Evolutionary conservation across 1,140 invertebrate genomes (phyloP), one percentile per base, ranked within the genome.

Genomic region (Drosophila sproati): DNA sequence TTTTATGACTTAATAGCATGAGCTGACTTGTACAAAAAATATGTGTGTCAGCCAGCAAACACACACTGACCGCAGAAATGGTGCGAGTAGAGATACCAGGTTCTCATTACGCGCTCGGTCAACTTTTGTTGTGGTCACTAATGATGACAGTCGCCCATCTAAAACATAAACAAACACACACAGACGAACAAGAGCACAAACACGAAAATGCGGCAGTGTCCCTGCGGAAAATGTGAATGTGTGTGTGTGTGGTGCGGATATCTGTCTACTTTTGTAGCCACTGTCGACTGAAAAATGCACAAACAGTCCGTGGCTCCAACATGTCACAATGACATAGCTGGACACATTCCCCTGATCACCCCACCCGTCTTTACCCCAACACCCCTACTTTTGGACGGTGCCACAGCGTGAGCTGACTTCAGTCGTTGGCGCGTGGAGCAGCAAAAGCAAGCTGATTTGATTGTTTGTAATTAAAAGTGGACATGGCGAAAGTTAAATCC

Each of bases 381-480:
- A 34, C 39, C n/a, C 5, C 29, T 20, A 41, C 5, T 32, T 4
- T 45, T 48, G 45, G n/a, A 3, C 8, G 29, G 8, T 28, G n/a
- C 4, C 32, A 48, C 50, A 51, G 39, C 29, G 55, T 52, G 54
- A 20, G 28, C 47, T 50, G 50, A 57, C 37, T 43, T 67, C 20
- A 20, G 20, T 67, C 51, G 62, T 47, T 45, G 62, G 32, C 45
- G 32, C 48, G 20, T 41, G 50, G 55, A 54, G 31, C 51, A 51
- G 66, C 71, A 81, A 89, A 80, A 82, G 81, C 85, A 89, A 89
- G 73, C 86, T 89, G 85, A 89, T 89, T 89, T 89, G 85, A 89
- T 89, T 89, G 85, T 89, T 89, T 89, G 85, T 89, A 89, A 89
- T 89, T 89, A 89, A 89, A 89, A 89, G 80, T 81, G 78, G 74